A percentile compares a stretch with the other conserved stretches of the same genome.
phyloP scores from a whole-genome alignment of 2,797 vertebrate genomes.

The Harpagifer antarcticus region DNA sequence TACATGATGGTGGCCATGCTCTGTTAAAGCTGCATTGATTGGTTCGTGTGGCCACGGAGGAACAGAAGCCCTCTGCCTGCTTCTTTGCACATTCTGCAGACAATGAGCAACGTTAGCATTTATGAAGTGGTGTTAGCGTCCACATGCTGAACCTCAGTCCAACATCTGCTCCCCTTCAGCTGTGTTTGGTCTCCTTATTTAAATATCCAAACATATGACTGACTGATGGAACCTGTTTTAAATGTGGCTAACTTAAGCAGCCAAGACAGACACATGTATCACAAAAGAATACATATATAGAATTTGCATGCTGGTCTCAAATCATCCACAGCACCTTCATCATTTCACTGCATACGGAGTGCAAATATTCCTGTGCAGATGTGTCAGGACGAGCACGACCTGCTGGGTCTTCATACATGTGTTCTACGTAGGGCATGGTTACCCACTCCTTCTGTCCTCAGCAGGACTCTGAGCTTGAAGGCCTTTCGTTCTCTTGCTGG shows the following conservation, averaged over 20 bases:
- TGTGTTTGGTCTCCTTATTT: neutral
- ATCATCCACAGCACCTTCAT: constrained; percentile 3
- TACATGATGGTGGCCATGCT: neutral
- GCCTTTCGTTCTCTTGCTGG: constrained; percentile 10
- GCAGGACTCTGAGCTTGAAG: neutral
- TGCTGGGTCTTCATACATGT: neutral
- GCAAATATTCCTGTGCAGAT: constrained; percentile 28
- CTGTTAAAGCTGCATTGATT: neutral
- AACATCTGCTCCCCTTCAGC: neutral
- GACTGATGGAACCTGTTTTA: neutral
- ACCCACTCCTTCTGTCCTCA: neutral
- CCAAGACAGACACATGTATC: constrained; percentile 1
- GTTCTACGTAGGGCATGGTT: neutral
- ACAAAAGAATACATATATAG: constrained; percentile 32
- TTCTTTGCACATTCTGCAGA: neutral
- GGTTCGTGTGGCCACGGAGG: neutral
- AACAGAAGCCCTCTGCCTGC: neutral
- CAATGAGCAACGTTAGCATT: neutral
- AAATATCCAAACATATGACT: neutral
- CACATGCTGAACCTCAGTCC: neutral
- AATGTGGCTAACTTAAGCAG: constrained; percentile 5
- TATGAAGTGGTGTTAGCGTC: neutral
- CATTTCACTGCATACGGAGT: neutral
- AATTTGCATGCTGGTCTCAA: constrained; percentile 17
- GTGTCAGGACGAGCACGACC: neutral